Conservation (phyloP, 2,113 vertebrate species). For the Microtus richardsoni region DNA sequence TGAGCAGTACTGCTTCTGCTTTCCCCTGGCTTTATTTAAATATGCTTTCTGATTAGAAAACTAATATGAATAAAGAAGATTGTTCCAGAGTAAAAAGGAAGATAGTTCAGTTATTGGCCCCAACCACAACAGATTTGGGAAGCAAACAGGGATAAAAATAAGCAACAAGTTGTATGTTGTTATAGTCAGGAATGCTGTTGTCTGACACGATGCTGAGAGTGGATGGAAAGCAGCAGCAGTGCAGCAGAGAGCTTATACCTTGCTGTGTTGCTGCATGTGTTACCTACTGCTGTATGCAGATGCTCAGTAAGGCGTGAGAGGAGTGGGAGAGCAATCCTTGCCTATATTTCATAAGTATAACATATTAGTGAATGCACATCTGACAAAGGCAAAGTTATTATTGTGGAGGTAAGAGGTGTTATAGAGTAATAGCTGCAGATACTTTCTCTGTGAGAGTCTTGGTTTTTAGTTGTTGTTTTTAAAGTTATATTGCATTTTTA, state of each 20-base stretch:
- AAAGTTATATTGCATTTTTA: neutral
- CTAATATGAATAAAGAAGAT: neutral
- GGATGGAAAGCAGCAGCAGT: neutral
- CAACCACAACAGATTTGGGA: neutral
- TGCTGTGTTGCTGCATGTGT: neutral
- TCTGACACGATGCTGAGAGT: neutral
- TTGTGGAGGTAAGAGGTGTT: neutral
- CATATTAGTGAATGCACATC: neutral
- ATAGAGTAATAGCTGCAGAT: neutral
- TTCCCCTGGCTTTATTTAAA: neutral
- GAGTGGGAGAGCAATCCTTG: neutral
- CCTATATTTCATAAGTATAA: conserved; percentile 40
- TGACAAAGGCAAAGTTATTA: neutral
- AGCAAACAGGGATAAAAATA: neutral
- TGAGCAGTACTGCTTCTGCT: too few relatives aligned
- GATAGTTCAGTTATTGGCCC: neutral
- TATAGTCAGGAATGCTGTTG: neutral
- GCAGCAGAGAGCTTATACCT: neutral
- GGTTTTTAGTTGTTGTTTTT: neutral
- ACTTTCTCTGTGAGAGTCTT: neutral
- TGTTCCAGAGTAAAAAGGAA: neutral
- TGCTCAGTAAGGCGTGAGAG: neutral
- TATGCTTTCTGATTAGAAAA: neutral
- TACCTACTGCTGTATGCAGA: neutral
- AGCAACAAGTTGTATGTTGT: neutral